A percentile compares a stretch with the other conserved stretches of the same genome.
These are phyloP conservation scores for Sarcoramphus papa DNA, from an alignment of 2,797 vertebrate genomes.

Conservation along the genomic window DNA sequence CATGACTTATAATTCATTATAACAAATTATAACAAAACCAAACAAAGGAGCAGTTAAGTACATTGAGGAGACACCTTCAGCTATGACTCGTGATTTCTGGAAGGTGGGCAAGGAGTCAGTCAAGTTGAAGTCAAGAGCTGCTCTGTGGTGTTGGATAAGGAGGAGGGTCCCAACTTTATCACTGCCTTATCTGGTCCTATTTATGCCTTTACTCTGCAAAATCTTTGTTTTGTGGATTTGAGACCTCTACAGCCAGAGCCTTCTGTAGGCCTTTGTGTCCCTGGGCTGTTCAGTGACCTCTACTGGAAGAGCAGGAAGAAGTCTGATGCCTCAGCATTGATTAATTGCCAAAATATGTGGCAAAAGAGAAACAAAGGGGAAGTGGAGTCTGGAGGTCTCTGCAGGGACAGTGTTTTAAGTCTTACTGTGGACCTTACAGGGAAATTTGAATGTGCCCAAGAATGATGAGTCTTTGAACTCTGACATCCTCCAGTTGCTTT, in stretches of 20 bases:
- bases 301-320: not conserved
- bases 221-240: not conserved
- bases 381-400: not conserved
- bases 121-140: not conserved
- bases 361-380: not conserved
- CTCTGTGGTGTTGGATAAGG: not conserved
- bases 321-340: not conserved
- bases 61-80: not conserved
- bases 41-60: not conserved
- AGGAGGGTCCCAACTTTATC: not conserved
- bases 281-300: not conserved
- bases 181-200: not conserved
- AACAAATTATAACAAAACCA: not conserved
- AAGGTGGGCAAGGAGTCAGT: not conserved
- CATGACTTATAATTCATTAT: not conserved
- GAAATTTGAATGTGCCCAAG: not conserved
- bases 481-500: not conserved
- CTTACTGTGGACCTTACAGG: not conserved
- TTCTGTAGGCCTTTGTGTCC: not conserved
- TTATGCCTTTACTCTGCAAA: not conserved
- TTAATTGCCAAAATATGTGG: not conserved
- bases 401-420: not conserved
- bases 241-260: not conserved
- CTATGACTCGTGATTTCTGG: not conserved
- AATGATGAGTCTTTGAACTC: not conserved